These are phyloP conservation scores for Platysternon megacephalum DNA, from an alignment of 2,113 vertebrate genomes.

Conservation along the genomic window DNA sequence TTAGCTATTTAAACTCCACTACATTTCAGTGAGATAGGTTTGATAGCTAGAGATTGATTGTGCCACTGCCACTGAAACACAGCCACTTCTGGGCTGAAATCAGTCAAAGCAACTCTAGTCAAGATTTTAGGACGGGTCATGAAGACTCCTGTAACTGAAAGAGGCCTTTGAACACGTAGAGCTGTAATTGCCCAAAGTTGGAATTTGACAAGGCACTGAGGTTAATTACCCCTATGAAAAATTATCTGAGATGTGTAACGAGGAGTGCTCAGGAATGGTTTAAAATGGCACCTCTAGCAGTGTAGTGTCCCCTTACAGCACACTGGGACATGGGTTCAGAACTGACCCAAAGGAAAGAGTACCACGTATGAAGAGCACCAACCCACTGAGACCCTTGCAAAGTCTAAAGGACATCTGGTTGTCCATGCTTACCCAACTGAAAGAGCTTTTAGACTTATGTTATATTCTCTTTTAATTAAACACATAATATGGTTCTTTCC, in stretches of 20 bases:
- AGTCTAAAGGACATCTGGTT: neutral
- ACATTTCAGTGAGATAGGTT: neutral
- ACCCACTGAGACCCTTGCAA: neutral
- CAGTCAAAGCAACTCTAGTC: neutral
- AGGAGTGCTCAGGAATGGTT: neutral
- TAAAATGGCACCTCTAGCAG: neutral
- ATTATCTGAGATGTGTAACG: neutral
- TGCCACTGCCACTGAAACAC: neutral
- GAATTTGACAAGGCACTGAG: fast-evolving
- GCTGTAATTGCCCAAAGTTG: neutral
- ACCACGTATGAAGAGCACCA: neutral
- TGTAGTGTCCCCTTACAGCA: neutral
- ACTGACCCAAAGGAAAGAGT: too few relatives aligned
- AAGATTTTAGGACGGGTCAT: neutral
- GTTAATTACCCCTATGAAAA: neutral
- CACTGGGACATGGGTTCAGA: too few relatives aligned
- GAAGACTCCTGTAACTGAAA: neutral
- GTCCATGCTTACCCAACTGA: neutral
- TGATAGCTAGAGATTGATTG: neutral
- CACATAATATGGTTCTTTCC: neutral
- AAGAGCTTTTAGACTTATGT: neutral
- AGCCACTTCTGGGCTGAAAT: neutral
- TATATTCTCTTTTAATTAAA: neutral
- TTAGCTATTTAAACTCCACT: fast-evolving
- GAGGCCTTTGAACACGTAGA: neutral